Percentiles rank a stretch among this genome's conserved stretches.
These are phyloP conservation scores for Nomada fucata DNA, from an alignment of 2,888 invertebrate species.

Conservation along the genomic window DNA sequence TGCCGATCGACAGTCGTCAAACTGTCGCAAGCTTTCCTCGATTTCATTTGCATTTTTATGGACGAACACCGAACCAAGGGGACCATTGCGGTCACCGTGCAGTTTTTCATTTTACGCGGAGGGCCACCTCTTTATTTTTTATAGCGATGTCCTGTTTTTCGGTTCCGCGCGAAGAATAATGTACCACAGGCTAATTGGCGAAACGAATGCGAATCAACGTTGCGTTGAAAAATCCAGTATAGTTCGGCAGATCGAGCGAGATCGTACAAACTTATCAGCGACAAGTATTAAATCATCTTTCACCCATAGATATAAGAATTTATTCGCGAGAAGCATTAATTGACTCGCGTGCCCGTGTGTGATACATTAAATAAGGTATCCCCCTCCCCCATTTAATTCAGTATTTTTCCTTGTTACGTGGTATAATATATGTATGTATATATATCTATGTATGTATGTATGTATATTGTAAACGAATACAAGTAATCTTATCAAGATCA, in stretches of 20 bases:
- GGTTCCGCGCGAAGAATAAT: background rate
- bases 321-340: conserved; percentile 60
- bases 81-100: no score
- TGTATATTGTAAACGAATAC: conserved; percentile 75
- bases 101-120: no score
- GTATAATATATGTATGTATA: conserved; percentile 68
- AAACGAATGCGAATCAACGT: background rate
- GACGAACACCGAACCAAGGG: no score
- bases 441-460: no score
- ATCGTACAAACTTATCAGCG: conserved; percentile 63
- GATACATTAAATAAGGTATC: conserved; percentile 74
- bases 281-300: conserved; percentile 75
- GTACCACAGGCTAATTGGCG: background rate
- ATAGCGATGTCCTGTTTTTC: background rate
- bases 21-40: no score
- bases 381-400: conserved; percentile 75
- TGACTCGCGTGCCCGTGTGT: conserved; percentile 61
- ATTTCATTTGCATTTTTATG: no score
- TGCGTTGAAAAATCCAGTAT: background rate
- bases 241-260: background rate
- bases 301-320: conserved; percentile 65
- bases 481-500: conserved; percentile 67
- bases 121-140: background rate
- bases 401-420: conserved; percentile 79
- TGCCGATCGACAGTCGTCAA: no score